These are phyloP conservation scores for Zaprionus camerounensis DNA, from an alignment of 1,140 invertebrate genomes.

Conservation along the genomic window DNA sequence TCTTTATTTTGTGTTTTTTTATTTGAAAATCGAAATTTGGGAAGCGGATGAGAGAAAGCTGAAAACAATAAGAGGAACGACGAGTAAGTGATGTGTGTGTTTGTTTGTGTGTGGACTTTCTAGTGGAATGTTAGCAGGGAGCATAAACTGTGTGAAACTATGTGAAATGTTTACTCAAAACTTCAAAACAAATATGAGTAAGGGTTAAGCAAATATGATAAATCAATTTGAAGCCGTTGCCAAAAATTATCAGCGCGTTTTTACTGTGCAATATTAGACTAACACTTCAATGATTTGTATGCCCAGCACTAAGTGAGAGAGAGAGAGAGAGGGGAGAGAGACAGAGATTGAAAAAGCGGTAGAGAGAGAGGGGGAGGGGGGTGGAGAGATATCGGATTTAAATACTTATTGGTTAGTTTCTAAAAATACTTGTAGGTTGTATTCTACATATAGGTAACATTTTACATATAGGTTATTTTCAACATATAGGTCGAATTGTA, in stretches of 20 bases:
- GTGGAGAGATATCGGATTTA: too few species aligned
- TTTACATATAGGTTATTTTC: too few species aligned
- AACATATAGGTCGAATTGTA: too few species aligned
- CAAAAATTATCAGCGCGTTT: not conserved
- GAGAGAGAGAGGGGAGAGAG: not conserved
- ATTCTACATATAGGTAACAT: too few species aligned
- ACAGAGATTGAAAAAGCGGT: too few species aligned
- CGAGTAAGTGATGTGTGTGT: too few species aligned
- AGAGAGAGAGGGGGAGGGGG: too few species aligned
- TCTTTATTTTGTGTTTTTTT: not conserved
- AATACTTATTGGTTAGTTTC: too few species aligned
- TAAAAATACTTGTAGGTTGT: too few species aligned
- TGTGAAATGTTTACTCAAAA: conserved; percentile 4
- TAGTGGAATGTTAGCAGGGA: not conserved
- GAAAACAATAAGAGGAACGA: not conserved
- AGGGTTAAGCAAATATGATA: conserved; percentile 7
- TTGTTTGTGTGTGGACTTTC: too few species aligned
- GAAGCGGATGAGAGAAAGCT: not conserved
- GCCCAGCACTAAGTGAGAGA: not conserved
- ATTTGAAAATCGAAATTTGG: conserved; percentile 1
- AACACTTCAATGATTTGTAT: conserved; percentile 1
- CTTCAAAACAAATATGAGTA: not conserved
- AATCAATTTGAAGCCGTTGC: conserved; percentile 1
- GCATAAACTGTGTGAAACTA: not conserved
- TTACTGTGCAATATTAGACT: conserved; percentile 1